A percentile compares a stretch with the other conserved stretches of the same genome.
phyloP scores from a whole-genome alignment of 64 coral and sea anemone species.

The Stylophora pistillata region DNA sequence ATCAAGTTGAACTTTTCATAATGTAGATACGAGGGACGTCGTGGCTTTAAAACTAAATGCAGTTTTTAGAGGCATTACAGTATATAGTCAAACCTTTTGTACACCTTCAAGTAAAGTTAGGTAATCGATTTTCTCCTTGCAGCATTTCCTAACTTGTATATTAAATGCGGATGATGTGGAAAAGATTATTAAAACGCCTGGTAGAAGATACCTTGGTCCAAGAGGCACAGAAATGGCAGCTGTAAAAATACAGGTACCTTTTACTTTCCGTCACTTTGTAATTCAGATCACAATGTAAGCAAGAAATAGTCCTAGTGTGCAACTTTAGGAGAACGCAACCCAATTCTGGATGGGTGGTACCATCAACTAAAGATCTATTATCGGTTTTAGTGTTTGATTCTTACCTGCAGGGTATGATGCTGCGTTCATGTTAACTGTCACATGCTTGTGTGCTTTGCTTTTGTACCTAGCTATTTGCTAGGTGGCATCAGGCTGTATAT shows the following conservation, averaged over 20 bases:
- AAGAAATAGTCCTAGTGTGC: neutral
- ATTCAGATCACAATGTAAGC: neutral
- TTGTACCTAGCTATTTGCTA: neutral
- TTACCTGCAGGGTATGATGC: too few species aligned
- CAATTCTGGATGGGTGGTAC: too few species aligned
- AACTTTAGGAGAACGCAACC: too few species aligned
- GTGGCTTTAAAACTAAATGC: too few species aligned
- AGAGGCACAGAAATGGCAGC: conserved; percentile 69
- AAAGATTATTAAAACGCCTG: conserved; percentile 88
- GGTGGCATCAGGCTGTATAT: neutral
- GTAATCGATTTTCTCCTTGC: neutral
- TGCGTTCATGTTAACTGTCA: too few species aligned
- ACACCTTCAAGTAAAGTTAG: neutral
- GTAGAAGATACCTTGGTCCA: conserved; percentile 72
- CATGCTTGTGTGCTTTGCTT: too few species aligned
- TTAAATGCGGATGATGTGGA: conserved; percentile 91
- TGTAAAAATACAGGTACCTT: conserved; percentile 74
- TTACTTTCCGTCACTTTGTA: neutral
- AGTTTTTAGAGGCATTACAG: neutral
- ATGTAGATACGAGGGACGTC: too few species aligned
- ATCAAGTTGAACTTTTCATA: too few species aligned
- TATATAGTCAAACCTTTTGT: neutral
- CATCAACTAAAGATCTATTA: too few species aligned
- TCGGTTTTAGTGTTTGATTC: too few species aligned
- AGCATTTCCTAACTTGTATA: conserved; percentile 98